A percentile compares a stretch with the other conserved stretches of the same genome.
Evolutionary conservation across 64 coral and sea anemone genomes (phyloP).

Genomic region (Actinia equina): DNA sequence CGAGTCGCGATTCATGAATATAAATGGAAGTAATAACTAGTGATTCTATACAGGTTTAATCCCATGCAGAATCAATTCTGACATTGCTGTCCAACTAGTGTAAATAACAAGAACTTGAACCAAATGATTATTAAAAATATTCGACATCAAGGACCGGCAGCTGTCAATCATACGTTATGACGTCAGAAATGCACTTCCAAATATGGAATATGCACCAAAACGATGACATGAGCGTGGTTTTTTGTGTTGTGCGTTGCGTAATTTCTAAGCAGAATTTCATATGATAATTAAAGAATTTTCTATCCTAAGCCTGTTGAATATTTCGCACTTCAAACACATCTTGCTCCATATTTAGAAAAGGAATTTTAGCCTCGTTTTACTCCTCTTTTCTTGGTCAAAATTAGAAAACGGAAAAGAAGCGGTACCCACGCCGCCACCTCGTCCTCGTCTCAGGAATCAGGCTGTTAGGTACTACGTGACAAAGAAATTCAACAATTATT

Average conservation of each 20-base stretch:
- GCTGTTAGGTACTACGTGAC: background rate
- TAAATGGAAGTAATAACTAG: background rate
- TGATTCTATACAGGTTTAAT: background rate
- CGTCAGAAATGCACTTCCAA: background rate
- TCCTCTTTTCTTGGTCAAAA: no score
- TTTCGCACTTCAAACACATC: background rate
- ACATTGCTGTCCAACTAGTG: background rate
- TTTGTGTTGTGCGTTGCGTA: background rate
- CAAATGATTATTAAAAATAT: background rate
- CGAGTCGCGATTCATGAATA: background rate
- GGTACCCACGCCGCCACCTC: background rate
- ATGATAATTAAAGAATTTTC: background rate
- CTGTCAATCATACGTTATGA: background rate
- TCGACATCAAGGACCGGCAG: background rate
- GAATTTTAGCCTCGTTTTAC: no score
- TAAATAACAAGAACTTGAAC: slow-evolving; percentile 2
- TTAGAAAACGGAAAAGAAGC: background rate
- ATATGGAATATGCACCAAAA: background rate
- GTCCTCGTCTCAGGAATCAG: no score
- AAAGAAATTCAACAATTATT: background rate
- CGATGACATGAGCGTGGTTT: background rate
- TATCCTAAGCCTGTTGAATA: background rate
- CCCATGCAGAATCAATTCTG: background rate
- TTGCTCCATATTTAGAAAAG: no score
- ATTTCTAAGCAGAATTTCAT: background rate